Evolutionary conservation across 1,140 invertebrate genomes (phyloP).

Genomic region (Drosophila nasuta): DNA sequence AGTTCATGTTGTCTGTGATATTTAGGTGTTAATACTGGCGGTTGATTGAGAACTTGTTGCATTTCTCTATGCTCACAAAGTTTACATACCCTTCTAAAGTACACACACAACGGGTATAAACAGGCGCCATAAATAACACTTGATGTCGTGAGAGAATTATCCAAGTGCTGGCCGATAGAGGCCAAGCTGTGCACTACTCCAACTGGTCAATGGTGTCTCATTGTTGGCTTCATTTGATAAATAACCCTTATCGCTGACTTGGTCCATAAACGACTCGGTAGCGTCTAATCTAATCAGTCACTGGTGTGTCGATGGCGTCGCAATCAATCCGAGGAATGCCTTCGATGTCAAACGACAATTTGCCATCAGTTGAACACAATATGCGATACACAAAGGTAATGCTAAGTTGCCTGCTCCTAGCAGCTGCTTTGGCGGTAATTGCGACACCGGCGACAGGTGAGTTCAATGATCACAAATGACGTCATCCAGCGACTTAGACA

Average conservation of each 20-base stretch:
- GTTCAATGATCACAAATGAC: constrained; percentile 3
- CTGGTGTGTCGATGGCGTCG: background rate
- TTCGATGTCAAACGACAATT: background rate
- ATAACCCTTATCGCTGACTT: constrained; percentile 45
- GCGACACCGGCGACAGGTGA: constrained; percentile 33
- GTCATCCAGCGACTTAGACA: background rate
- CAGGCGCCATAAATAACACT: constrained; percentile 50
- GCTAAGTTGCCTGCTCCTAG: constrained; percentile 3
- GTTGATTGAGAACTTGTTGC: too few species aligned
- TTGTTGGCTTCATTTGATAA: constrained; percentile 33
- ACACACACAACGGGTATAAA: too few species aligned
- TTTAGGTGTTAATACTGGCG: too few species aligned
- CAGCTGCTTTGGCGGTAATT: background rate
- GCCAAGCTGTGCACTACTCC: background rate
- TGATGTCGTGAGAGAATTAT: constrained; percentile 46
- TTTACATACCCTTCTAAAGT: too few species aligned
- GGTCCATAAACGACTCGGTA: constrained; percentile 22
- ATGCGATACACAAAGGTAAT: constrained; percentile 44
- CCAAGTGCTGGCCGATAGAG: constrained; percentile 9
- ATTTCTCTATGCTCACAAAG: too few species aligned
- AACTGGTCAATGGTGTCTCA: constrained; percentile 28
- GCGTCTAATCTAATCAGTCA: constrained; percentile 46
- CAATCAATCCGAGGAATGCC: constrained; percentile 33
- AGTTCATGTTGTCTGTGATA: too few species aligned
- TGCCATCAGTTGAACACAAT: constrained; percentile 50